Evolutionary conservation across 1,140 invertebrate species (phyloP), one percentile per base, ranked within the genome.

Genomic region (Dinothrombium tinctorium): DNA sequence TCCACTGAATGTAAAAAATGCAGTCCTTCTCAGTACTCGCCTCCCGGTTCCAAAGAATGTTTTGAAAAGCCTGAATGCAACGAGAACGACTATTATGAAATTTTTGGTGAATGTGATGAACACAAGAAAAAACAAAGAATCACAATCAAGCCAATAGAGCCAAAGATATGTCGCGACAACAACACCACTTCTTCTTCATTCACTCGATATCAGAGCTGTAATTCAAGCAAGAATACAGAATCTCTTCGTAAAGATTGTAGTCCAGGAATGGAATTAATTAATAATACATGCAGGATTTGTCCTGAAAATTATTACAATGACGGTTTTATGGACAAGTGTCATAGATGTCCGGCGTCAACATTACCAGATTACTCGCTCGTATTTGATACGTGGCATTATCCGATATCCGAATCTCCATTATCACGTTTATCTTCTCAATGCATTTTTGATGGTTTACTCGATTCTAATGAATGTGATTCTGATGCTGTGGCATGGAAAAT

Each of bases 121-220:
- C 56, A 59, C 22, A 59, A 60, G 14, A 47, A n/a, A 7, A 63
- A 56, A 67, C 64, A 4, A 50, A 55, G 42, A 53, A 9, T 59
- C 4, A 48, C 52, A 22, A 69, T 66, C 51, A 56, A 59, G 39
- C 69, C 68, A 65, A 55, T 69, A 22, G 52, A 63, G 45, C 69
- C 68, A 9, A 58, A 61, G 45, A 61, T 69, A 21, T 71, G 69
- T 48, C 49, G 58, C 65, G 6, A 43, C n/a, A n/a, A n/a, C n/a
- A 19, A 54, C 51, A 1, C 42, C 50, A 12, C 17, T 22, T 25
- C 7, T 12, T 11, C 20, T 36, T 21, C 33, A 36, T 19, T 8
- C 3, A 7, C 33, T 21, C 17, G 17, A 11, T 7, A 21, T 15
- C 19, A 36, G 20, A 5, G 6, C 2, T 36, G 33, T 36, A 22